A percentile compares a stretch with the other conserved stretches of the same genome.
Conservation (phyloP, 2,888 invertebrate species). For the Dilophus febrilis region DNA sequence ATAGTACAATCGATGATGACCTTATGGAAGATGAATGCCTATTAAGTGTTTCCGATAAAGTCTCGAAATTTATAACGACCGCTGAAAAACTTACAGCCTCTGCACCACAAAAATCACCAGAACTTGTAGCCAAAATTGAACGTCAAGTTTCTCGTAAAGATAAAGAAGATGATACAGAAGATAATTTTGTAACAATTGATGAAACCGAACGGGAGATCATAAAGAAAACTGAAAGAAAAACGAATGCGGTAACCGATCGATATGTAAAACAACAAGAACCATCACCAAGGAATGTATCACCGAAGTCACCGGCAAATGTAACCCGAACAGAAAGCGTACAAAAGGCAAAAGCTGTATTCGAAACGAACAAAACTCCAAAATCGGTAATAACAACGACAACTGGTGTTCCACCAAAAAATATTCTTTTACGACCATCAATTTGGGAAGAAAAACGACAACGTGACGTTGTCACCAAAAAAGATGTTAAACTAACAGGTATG, state of each 20-base stretch:
- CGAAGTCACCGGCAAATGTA: conserved; percentile 23
- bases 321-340: conserved; percentile 47
- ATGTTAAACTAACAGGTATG: conserved; percentile 33
- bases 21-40: conserved; percentile 41
- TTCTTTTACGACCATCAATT: conserved; percentile 34
- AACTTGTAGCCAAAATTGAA: conserved; percentile 32
- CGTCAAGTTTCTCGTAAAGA: conserved; percentile 24
- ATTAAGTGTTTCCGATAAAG: conserved; percentile 46
- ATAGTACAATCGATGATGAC: conserved; percentile 42
- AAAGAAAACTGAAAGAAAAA: not conserved
- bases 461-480: conserved; percentile 7
- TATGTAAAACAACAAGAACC: conserved; percentile 8
- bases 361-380: conserved; percentile 37
- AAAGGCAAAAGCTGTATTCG: conserved; percentile 53
- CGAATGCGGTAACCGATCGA: conserved; percentile 5
- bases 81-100: conserved; percentile 35
- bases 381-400: conserved; percentile 18
- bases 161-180: conserved; percentile 8
- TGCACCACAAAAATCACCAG: conserved; percentile 29
- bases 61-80: conserved; percentile 43
- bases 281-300: conserved; percentile 5
- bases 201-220: not conserved
- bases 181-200: conserved; percentile 1
- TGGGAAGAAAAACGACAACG: conserved; percentile 23
- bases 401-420: conserved; percentile 32